phyloP scores from a whole-genome alignment of 2,113 vertebrate species.

The Irena cyanogastra region DNA sequence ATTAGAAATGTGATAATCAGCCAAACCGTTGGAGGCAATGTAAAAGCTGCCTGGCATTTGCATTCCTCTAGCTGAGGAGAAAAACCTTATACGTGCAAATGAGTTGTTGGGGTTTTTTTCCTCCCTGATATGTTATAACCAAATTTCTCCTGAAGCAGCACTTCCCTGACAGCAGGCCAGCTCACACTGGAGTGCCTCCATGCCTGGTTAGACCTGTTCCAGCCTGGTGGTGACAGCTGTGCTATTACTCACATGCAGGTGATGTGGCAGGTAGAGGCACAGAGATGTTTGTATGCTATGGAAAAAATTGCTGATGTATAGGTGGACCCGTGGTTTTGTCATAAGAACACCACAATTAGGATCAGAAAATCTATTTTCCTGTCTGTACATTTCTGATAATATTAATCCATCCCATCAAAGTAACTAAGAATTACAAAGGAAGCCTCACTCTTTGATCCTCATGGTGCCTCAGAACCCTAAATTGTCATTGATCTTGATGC shows the following conservation, averaged over 20 bases:
- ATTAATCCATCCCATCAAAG: neutral
- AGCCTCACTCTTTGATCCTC: neutral
- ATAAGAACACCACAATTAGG: neutral
- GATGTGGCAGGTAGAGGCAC: neutral
- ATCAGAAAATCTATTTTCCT: neutral
- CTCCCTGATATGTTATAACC: neutral
- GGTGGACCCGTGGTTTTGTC: neutral
- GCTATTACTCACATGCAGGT: neutral
- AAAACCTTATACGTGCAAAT: neutral
- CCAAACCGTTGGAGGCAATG: slow-evolving; percentile 22
- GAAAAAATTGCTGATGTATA: neutral
- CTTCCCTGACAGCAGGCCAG: neutral
- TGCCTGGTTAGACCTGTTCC: neutral
- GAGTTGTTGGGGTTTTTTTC: neutral
- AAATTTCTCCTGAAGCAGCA: neutral
- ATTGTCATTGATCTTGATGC: neutral
- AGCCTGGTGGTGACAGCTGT: neutral
- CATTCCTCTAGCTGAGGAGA: neutral
- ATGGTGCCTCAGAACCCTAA: neutral
- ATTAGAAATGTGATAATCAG: slow-evolving; percentile 64
- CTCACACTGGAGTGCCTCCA: neutral
- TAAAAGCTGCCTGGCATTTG: neutral
- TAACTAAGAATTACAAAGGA: neutral
- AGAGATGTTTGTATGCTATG: neutral
- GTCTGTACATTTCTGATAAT: neutral